Percentiles rank a stretch among this genome's conserved stretches.
Evolutionary conservation across 2,888 invertebrate species (phyloP).

Genomic region (Actias luna): DNA sequence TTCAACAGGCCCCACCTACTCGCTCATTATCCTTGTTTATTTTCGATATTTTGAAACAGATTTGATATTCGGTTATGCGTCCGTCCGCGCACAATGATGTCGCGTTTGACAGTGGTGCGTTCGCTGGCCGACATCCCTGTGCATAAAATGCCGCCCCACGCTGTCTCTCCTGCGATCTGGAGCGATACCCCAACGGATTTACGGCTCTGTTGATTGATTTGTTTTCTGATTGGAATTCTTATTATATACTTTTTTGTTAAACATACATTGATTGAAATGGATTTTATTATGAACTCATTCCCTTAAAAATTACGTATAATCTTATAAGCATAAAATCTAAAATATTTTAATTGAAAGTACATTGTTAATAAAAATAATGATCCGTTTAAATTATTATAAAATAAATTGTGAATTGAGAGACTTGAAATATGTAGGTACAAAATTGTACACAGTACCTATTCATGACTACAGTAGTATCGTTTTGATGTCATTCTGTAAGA

Average conservation of each 20-base stretch:
- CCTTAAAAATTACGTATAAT: background rate
- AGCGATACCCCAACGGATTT: slow-evolving; percentile 46
- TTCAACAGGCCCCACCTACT: slow-evolving; percentile 74
- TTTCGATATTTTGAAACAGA: slow-evolving; percentile 71
- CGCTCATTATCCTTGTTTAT: slow-evolving; percentile 76
- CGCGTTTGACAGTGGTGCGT: slow-evolving; percentile 75
- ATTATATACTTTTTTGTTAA: slow-evolving; percentile 20
- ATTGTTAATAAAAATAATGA: no score
- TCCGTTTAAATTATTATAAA: no score
- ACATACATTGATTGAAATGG: slow-evolving; percentile 22
- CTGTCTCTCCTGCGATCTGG: slow-evolving; percentile 64
- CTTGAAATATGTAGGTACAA: no score
- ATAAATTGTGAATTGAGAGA: no score
- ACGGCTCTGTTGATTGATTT: slow-evolving; percentile 13
- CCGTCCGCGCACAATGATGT: slow-evolving; percentile 72
- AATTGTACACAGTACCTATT: no score
- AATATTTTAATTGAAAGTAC: no score
- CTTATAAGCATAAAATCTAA: background rate
- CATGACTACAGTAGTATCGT: no score
- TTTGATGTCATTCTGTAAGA: no score
- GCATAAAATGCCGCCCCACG: slow-evolving; percentile 78
- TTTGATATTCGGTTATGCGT: slow-evolving; percentile 52
- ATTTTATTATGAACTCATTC: background rate
- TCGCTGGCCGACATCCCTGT: slow-evolving; percentile 68
- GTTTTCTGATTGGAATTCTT: background rate